Base-by-base conservation (phyloP, 2,113 vertebrate genomes). In the Athene cunicularia region DNA sequence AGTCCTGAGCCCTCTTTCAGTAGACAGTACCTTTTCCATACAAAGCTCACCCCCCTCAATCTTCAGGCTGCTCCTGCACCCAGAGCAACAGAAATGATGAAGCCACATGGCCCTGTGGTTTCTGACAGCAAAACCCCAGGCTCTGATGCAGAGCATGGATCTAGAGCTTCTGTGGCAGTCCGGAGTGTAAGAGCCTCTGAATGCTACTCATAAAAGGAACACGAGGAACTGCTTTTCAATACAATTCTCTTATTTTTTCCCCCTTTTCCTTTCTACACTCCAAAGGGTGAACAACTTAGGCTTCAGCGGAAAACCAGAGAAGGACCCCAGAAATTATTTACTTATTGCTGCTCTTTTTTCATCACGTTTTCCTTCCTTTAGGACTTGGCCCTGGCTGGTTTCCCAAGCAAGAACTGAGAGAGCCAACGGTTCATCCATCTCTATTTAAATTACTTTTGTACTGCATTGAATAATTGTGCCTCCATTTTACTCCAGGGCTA, bases 401-500 rank as follows among this genome's bases (percentile, higher is more conserved):
- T 93, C 87, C 88, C 91, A 88, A 91, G 88, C 59, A 53, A 80
- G 85, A 80, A 85, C 72, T 4, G 22, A 85, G 82, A 21, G 59
- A 53, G 53, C 33, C 1, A 6, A 58, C 9, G 5, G 41, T 55
- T 70, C 85, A 96, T 96, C 93, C 87, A 93, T 97, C 94, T 95
- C 93, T 77, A 43, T 84, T 83, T 80, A 90, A 97, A 98, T 96
- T 80, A 77, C 82, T 83, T 85, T 59, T 72, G 81, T 49, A 60
- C 86, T 72, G 41, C 93, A 71, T 4, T 93, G 94, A 97, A 63
- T 95, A 68, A 97, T 91, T 89, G 96, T 52, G 45, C 85, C 72
- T 96, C 89, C 35, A 47, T 91, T 95, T 88, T 85, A 94, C 90
- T 97, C 70, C 52, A 26, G 91, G 95, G 91, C 87, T 91, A 97